Conservation (phyloP, 2,888 invertebrate genomes). For the Cryptocheilus praepositus region DNA sequence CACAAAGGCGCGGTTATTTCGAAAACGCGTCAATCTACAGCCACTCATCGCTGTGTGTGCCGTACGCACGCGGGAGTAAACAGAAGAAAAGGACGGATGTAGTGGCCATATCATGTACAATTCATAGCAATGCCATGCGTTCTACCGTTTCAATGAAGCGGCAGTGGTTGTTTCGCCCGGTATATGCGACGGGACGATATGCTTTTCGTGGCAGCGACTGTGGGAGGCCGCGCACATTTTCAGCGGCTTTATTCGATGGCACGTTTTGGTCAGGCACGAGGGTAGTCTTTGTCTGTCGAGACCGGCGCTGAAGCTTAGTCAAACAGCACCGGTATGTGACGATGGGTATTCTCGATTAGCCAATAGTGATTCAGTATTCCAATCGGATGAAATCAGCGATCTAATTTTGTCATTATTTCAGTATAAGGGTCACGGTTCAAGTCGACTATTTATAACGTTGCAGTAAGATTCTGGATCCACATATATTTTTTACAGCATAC, state of each 20-base stretch:
- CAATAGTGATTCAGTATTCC: too few relatives aligned
- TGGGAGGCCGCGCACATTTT: too few relatives aligned
- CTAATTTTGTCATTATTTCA: too few relatives aligned
- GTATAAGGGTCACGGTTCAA: too few relatives aligned
- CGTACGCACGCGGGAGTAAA: not conserved
- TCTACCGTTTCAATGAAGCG: conserved; percentile 48
- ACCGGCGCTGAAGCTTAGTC: too few relatives aligned
- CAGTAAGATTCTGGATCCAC: too few relatives aligned
- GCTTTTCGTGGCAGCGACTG: conserved; percentile 14
- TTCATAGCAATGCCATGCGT: conserved; percentile 45
- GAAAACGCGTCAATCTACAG: not conserved
- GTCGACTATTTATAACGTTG: too few relatives aligned
- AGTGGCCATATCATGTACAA: conserved; percentile 31
- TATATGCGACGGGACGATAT: conserved; percentile 48
- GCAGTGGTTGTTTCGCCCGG: conserved; percentile 52
- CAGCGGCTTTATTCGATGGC: not conserved
- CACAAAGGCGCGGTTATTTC: not conserved
- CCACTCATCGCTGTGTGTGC: not conserved
- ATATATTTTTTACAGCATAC: too few relatives aligned
- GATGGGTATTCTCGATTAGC: too few relatives aligned
- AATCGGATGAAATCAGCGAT: too few relatives aligned
- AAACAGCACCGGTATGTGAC: too few relatives aligned
- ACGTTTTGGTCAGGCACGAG: not conserved
- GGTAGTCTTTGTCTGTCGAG: not conserved
- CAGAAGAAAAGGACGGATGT: too few relatives aligned